Base-by-base conservation (phyloP, 2,113 vertebrate genomes). In the Alethe castanea region DNA sequence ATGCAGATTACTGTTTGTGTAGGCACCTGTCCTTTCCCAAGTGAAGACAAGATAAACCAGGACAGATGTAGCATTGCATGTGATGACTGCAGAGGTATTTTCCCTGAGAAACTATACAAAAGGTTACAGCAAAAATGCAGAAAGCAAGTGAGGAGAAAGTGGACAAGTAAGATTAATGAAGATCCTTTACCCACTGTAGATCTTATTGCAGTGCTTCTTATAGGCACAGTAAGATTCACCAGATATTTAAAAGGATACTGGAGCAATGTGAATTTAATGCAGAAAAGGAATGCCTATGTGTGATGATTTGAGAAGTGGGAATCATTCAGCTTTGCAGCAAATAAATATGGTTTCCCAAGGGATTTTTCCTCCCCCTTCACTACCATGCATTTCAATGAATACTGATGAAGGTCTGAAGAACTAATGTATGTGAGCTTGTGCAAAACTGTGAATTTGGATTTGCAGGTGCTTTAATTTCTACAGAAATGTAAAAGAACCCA, bases 281-380 rank as follows among this genome's bases (percentile, higher is more conserved):
- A 90, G 67, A 45, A 57, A 60, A 65, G 23, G n/a, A 88, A 80
- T 33, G 24, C 11, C 22, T 26, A 2, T 7, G 36, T 7, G 36
- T 14, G 36, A 87, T 76, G 57, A 71, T 48, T n/a, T 45, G 40
- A 65, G 57, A 79, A 90, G 66, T 7, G 28, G 69, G 53, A 93
- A 95, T 54, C n/a, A 24, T 60, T 84, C 65, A 19, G 50, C 54
- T 88, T 31, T 28, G 50, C 71, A 77, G 56, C 70, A 83, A 76
- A 40, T 53, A 79, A 82, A 72, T 38, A 35, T 1, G 3, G 28
- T 16, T 94, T 86, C 79, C 70, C 64, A 54, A 54, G 33, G 33
- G 81, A 52, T 42, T 17, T 10, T 6, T 7, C 3, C 16, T 12
- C 6, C 7, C 4, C 33, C 20, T 29, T 22, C 1, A 0, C 44